These are phyloP conservation scores for Gorsachius goisagi DNA, from an alignment of 2,113 vertebrate species.

Conservation along the genomic window DNA sequence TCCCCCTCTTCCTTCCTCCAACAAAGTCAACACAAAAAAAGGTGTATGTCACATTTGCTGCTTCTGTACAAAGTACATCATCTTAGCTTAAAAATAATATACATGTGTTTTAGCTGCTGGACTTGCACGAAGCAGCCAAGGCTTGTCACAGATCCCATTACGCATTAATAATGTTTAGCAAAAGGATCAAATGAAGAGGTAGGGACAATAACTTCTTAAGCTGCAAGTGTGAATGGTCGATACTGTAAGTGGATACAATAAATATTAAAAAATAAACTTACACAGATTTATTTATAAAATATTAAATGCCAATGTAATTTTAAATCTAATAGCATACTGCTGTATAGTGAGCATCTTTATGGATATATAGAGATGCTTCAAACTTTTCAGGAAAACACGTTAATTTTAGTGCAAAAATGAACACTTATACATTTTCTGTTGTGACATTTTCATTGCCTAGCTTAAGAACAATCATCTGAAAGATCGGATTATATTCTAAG, in stretches of 20 bases:
- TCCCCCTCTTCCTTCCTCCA: neutral
- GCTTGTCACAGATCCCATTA: rapidly evolving
- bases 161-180: neutral
- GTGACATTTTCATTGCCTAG: neutral
- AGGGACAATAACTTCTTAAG: neutral
- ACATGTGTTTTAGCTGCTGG: neutral
- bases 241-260: neutral
- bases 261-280: neutral
- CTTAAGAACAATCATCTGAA: neutral
- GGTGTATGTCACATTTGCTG: neutral
- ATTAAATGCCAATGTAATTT: neutral
- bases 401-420: neutral
- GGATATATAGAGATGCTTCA: neutral
- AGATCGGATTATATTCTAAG: rapidly evolving
- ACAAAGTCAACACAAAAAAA: neutral
- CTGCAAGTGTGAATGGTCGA: neutral
- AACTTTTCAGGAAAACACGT: neutral
- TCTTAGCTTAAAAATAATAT: neutral
- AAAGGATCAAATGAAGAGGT: neutral
- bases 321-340: neutral
- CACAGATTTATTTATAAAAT: neutral
- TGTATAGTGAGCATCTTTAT: neutral
- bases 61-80: neutral
- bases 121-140: neutral
- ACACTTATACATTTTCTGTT: neutral